These are phyloP conservation scores for Chrysolina haemoptera DNA, from an alignment of 2,888 invertebrate species.

Conservation along the genomic window DNA sequence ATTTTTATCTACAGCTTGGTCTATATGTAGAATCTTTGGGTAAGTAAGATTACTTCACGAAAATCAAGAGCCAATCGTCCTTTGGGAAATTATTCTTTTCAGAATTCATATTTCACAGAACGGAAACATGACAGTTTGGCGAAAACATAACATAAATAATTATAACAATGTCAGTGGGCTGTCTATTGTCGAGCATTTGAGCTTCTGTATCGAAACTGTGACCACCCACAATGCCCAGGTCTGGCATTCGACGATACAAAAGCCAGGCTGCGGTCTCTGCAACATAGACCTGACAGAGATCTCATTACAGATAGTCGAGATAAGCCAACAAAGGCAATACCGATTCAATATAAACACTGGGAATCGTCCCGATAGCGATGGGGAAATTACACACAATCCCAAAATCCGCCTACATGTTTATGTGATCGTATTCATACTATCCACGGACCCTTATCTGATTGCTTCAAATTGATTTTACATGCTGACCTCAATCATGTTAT, in stretches of 20 bases:
- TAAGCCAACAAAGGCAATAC: conserved; percentile 70
- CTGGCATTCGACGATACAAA: conserved; percentile 36
- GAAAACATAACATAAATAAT: conserved; percentile 29
- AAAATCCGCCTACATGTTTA: conserved; percentile 69
- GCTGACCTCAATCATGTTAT: conserved; percentile 64
- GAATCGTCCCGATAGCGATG: conserved; percentile 63
- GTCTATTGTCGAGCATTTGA: conserved; percentile 51
- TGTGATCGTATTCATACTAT: conserved; percentile 60
- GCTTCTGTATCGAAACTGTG: conserved; percentile 47
- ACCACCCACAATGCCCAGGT: conserved; percentile 56
- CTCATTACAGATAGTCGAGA: conserved; percentile 71
- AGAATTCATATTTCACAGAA: background rate
- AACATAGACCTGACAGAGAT: conserved; percentile 65
- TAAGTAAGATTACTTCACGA: too few relatives aligned
- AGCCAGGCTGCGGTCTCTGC: conserved; percentile 48
- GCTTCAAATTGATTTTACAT: conserved; percentile 67
- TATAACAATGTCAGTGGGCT: conserved; percentile 42
- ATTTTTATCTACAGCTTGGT: too few relatives aligned
- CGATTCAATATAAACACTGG: conserved; percentile 70
- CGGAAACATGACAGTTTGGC: conserved; percentile 17
- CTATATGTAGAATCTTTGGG: too few relatives aligned
- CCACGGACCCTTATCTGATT: conserved; percentile 64
- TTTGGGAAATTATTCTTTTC: background rate
- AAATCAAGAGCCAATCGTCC: background rate
- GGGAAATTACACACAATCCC: conserved; percentile 67